Evolutionary conservation across 2,888 invertebrate genomes (phyloP), one percentile per base, ranked within the genome.

Genomic region (Cyclophora albipunctata): DNA sequence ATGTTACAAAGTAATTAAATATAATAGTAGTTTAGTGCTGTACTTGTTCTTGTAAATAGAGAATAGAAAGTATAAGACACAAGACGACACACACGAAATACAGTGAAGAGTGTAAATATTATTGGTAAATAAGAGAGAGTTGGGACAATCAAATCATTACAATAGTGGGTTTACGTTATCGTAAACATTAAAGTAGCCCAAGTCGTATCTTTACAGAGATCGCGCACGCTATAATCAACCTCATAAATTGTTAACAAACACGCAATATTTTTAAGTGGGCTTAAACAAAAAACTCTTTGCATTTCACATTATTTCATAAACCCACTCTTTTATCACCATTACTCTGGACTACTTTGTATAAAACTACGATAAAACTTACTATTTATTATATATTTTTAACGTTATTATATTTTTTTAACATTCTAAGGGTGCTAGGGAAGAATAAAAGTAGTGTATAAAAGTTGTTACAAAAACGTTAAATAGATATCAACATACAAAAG

Each of bases 371-470:
- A 57, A 52, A 57, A 54, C 54, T 55, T 58, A 57, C 7, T 40
- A 47, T 48, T 54, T 54, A 49, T 42, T 50, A 52, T 54, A 55
- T 35, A 34, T 5, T 43, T 20, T 43, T 43, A 45, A 53, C 58
- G 57, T 58, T 60, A 59, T 59, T 63, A 62, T 61, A 55, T 60
- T 66, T 62, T 48, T 56, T 63, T 62, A 70, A 67, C 66, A 69
- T 66, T 54, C 78, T 84, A 84, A 76, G 77, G 82, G 87, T 88
- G 88, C 87, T 85, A 81, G 81, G 87, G 84, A 86, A 86, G 84
- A 82, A 79, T 86, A 84, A 88, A 86, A 86, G 77, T 80, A 86
- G 87, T 87, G 88, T 88, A 88, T 84, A 87, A 88, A 88, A 88
- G 77, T 87, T 81, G 69, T 75, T 86, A 87, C 75, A 87, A 86